Conservation (phyloP, 2,113 vertebrate genomes). For the Mirounga angustirostris region DNA sequence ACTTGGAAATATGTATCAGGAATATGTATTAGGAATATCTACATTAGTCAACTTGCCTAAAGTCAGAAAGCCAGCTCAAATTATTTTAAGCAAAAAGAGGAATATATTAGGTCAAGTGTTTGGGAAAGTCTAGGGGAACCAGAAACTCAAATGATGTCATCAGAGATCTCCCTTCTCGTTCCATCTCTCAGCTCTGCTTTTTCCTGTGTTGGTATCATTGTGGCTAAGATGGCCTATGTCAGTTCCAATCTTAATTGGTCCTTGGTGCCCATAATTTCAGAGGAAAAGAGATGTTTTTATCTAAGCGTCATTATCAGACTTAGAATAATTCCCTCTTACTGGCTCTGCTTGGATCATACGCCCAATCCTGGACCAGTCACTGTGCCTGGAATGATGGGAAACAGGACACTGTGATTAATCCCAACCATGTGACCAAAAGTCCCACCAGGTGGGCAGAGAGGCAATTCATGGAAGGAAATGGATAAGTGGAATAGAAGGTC, state of each 20-base stretch:
- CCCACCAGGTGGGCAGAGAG: not conserved
- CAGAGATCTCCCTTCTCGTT: not conserved
- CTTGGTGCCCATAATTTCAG: not conserved
- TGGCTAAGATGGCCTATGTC: not conserved
- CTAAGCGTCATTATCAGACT: not conserved
- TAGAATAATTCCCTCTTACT: constrained; percentile 3
- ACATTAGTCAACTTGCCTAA: not conserved
- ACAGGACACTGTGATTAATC: not conserved
- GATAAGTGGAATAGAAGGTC: not conserved
- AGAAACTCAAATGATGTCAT: not conserved
- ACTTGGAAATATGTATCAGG: not conserved
- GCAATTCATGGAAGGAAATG: not conserved
- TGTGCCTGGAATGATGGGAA: not conserved
- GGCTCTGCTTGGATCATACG: not conserved
- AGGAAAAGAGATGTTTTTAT: not conserved
- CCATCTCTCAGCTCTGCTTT: not conserved
- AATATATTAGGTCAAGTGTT: not conserved
- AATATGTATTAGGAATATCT: not conserved
- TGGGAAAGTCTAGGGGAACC: not conserved
- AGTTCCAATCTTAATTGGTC: not conserved
- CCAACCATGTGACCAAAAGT: not conserved
- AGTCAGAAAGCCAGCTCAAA: not conserved
- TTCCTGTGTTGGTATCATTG: not conserved
- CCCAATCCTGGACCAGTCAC: not conserved
- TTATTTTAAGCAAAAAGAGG: not conserved